phyloP scores from a whole-genome alignment of 2,797 vertebrate species.

The Alca torda region DNA sequence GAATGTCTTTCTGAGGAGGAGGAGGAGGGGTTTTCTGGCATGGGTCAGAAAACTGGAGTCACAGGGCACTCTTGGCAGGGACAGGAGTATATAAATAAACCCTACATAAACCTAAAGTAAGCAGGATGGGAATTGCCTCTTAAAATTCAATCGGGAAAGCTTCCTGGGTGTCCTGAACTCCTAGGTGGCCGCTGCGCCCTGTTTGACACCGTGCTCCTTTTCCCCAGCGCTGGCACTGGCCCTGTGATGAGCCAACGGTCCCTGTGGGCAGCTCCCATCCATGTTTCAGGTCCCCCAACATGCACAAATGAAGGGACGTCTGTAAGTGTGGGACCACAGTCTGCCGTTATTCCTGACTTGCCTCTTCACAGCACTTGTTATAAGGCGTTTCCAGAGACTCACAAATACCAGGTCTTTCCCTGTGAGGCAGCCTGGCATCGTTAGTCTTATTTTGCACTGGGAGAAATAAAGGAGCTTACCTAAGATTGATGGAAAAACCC shows the following conservation, averaged over 20 bases:
- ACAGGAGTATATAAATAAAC: conserved; percentile 31
- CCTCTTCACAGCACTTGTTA: not conserved
- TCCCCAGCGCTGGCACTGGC: fast-evolving
- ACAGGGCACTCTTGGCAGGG: not conserved
- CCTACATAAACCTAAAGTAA: conserved; percentile 41
- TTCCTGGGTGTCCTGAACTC: conserved; percentile 33
- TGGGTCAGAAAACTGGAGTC: conserved; percentile 35
- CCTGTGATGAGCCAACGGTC: fast-evolving
- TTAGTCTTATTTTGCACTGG: not conserved
- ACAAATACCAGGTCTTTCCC: not conserved
- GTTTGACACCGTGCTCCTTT: not conserved
- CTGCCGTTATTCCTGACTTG: not conserved
- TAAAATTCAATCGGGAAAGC: not conserved
- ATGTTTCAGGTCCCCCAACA: not conserved
- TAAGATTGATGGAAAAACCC: not conserved
- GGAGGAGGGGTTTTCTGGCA: not conserved
- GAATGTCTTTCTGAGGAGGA: not conserved
- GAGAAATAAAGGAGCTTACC: not conserved
- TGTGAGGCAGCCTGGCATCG: not conserved
- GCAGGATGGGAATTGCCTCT: conserved; percentile 20
- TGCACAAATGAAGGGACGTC: fast-evolving
- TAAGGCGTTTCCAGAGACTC: not conserved
- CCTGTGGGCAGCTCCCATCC: not conserved
- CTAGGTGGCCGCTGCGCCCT: not conserved
- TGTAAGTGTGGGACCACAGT: not conserved